Conservation (phyloP, 92 coral and sea anemone genomes). For the Epizoanthus stellaris region DNA sequence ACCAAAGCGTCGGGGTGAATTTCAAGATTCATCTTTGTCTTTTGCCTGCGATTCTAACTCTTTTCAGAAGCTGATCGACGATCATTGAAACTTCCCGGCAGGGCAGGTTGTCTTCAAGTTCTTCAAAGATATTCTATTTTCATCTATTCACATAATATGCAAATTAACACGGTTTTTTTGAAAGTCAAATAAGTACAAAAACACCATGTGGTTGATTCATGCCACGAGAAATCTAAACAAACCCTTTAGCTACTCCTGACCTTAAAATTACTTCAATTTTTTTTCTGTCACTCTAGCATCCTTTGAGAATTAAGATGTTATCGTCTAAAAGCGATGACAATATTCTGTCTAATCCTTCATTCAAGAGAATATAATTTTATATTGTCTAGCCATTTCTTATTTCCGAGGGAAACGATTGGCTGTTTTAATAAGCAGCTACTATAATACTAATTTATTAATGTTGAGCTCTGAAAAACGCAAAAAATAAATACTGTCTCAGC, state of each 20-base stretch:
- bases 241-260: conserved; percentile 1
- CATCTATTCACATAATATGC: conserved; percentile 21
- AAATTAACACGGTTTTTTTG: conserved; percentile 14
- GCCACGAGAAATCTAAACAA: conserved; percentile 22
- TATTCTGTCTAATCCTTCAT: conserved; percentile 14
- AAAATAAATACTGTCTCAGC: not conserved
- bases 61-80: conserved; percentile 12
- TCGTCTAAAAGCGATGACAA: conserved; percentile 36
- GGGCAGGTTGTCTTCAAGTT: not conserved
- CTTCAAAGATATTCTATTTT: conserved; percentile 8
- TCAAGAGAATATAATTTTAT: not conserved
- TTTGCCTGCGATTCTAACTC: not conserved
- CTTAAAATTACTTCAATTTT: conserved; percentile 1
- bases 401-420: conserved; percentile 11
- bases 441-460: conserved; percentile 7
- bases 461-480: not conserved
- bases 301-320: not conserved
- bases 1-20: conserved; percentile 92
- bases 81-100: conserved; percentile 17
- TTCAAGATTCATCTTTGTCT: conserved; percentile 65
- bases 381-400: not conserved
- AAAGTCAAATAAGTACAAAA: conserved; percentile 16
- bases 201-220: conserved; percentile 16
- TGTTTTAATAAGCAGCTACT: not conserved
- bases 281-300: not conserved